Evolutionary conservation across 1,140 invertebrate species (phyloP).

Genomic region (Archivesica marissinica): DNA sequence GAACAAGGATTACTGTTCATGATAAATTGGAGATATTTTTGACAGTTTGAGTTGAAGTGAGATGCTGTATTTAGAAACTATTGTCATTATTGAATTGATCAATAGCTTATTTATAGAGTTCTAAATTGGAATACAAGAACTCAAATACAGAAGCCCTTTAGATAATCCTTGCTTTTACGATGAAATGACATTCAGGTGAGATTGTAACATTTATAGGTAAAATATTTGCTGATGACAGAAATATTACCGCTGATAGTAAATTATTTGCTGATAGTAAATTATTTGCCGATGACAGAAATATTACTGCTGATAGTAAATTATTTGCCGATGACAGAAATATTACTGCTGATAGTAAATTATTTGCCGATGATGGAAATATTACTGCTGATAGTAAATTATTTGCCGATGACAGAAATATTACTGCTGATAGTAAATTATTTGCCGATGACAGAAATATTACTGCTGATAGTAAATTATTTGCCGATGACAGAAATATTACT

Average conservation of each 20-base stretch:
- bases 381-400: too few species aligned
- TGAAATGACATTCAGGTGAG: conserved; percentile 2
- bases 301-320: too few species aligned
- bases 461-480: too few species aligned
- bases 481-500: too few species aligned
- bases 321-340: too few species aligned
- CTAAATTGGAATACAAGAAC: background rate
- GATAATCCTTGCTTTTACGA: background rate
- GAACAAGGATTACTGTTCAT: conserved; percentile 11
- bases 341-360: too few species aligned
- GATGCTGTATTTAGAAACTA: conserved; percentile 40
- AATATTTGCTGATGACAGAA: too few species aligned
- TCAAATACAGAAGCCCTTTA: background rate
- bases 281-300: too few species aligned
- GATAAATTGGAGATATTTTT: conserved; percentile 33
- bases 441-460: too few species aligned
- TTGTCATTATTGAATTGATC: conserved; percentile 31
- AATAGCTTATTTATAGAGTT: conserved; percentile 37
- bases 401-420: too few species aligned
- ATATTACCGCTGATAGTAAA: background rate
- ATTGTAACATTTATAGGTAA: background rate
- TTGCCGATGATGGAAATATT: too few species aligned
- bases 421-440: too few species aligned
- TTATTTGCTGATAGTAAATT: background rate
- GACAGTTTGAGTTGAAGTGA: conserved; percentile 27